A percentile compares a stretch with the other conserved stretches of the same genome.
Evolutionary conservation across 2,797 vertebrate species (phyloP).

Genomic region (Hipposideros larvatus): DNA sequence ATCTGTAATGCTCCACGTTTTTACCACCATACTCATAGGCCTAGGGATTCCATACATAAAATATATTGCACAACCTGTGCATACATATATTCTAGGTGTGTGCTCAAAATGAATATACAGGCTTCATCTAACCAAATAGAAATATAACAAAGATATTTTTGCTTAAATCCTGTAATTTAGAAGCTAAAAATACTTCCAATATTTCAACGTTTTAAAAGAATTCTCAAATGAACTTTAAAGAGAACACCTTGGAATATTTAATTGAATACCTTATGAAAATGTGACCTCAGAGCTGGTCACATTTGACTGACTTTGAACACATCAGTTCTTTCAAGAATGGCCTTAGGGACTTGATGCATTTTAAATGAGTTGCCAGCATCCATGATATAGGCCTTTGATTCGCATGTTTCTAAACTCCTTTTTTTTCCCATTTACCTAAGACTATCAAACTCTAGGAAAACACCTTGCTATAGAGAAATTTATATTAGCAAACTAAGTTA

Average conservation of each 20-base stretch:
- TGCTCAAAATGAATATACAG: background rate
- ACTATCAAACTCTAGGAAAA: background rate
- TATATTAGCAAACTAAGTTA: conserved; percentile 8
- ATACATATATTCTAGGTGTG: background rate
- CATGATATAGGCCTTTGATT: conserved; percentile 21
- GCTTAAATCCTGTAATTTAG: background rate
- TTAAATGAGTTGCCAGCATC: conserved; percentile 31
- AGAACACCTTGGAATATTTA: conserved; percentile 57
- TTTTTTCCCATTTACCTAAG: background rate
- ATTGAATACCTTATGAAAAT: conserved; percentile 57
- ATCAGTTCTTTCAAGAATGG: conserved; percentile 54
- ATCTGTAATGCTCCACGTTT: background rate
- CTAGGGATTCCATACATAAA: background rate
- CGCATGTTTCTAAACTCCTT: conserved; percentile 29
- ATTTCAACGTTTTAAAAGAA: conserved; percentile 20
- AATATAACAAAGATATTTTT: background rate
- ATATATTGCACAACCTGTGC: background rate
- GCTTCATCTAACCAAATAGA: background rate
- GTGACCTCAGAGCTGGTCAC: conserved; percentile 20
- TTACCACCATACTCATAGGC: background rate
- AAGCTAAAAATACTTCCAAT: conserved; percentile 42
- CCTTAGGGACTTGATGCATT: conserved; percentile 49
- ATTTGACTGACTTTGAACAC: conserved; percentile 21
- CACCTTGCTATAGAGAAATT: background rate
- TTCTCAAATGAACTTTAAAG: conserved; percentile 51